Base-by-base conservation (phyloP, 1,140 invertebrate genomes). In the Psix sp. region DNA sequence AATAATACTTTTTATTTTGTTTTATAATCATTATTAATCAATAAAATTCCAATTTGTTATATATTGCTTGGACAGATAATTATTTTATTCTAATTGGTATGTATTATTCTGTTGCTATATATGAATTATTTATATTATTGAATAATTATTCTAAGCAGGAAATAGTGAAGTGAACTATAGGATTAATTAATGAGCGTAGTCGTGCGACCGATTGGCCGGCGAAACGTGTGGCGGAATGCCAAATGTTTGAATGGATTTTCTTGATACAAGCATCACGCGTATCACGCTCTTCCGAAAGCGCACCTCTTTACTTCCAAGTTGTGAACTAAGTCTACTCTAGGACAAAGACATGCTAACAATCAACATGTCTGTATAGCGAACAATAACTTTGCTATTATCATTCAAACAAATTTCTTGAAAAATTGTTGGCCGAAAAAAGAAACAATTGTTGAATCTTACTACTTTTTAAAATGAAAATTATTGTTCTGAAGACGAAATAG, bases 161-260 rank as follows among this genome's bases (percentile, higher is more conserved):
- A n/a, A n/a, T n/a, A n/a, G n/a, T n/a, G 59, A 60, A 52, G 7
- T 24, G 21, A 62, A 42, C 10, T 24, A 46, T 65, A 49, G 40
- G 42, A 72, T 73, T 68, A 77, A 77, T 77, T 73, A 73, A 77
- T 31, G 20, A 62, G 62, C 38, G 67, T 35, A 46, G 46, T 17
- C 54, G 42, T 74, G 68, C 66, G 68, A 75, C 40, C 40, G 40
- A 46, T 29, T 54, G 51, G 57, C 76, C 59, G 74, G 66, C 74
- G 73, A 76, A 80, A 79, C 68, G 77, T 78, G 76, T 82, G 79
- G 80, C 78, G 13, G 14, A 15, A 6, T 77, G 79, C 79, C 80
- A 82, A 71, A 43, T 65, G 66, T 79, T 79, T 59, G 77, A 74
- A 76, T 43, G 56, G 73, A 80, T 79, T 77, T 77, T 77, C 73